phyloP scores from a whole-genome alignment of 92 coral and sea anemone genomes.

The Montipora capitata region DNA sequence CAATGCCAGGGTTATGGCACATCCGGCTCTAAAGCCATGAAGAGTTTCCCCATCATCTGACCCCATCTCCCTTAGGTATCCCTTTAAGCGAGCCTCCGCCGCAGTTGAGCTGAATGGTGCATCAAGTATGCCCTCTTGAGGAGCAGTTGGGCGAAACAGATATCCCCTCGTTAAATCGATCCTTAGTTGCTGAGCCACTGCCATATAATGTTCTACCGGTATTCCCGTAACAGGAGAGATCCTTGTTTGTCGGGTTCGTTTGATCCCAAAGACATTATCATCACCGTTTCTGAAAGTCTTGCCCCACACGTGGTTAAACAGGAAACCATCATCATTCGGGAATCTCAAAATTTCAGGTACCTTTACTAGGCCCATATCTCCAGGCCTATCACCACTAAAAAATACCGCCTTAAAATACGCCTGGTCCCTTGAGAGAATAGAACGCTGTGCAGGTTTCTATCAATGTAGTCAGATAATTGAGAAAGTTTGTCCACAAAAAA shows the following conservation, averaged over 20 bases:
- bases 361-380: background rate
- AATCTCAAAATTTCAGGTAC: background rate
- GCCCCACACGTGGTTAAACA: no score
- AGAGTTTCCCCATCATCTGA: constrained; percentile 8
- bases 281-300: background rate
- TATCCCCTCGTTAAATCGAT: no score
- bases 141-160: background rate
- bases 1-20: background rate
- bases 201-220: no score
- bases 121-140: background rate
- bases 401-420: background rate
- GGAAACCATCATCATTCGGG: background rate
- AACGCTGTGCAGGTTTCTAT: background rate
- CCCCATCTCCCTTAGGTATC: background rate
- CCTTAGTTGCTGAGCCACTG: no score
- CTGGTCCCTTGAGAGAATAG: background rate
- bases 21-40: background rate
- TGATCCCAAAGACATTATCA: background rate
- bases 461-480: no score
- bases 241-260: no score
- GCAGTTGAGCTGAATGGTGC: constrained; percentile 3
- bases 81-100: background rate
- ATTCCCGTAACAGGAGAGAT: no score
- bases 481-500: no score
- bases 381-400: constrained; percentile 4